Evolutionary conservation across 2,797 vertebrate species (phyloP), one percentile per base, ranked within the genome.

Genomic region (Ambastaia sidthimunki): DNA sequence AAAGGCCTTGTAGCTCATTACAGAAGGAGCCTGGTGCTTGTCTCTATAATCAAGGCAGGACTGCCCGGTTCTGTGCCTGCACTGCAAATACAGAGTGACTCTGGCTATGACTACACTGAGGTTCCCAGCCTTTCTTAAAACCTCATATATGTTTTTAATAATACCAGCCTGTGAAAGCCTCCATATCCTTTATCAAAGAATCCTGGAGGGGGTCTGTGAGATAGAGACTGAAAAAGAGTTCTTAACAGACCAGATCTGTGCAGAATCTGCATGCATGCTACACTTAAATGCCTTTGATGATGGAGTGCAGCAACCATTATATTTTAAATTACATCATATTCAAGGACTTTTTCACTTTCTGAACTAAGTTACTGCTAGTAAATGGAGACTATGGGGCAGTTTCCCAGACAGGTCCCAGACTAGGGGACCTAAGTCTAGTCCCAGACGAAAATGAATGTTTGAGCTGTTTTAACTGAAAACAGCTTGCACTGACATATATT

Each of bases 21-120:
- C 73, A 79, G 71, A 65, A 62, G 75, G 69, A 52, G 74, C 80
- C 82, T 81, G 78, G 80, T 78, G 79, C 82, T 76, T 54, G 74
- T 83, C 84, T 83, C 50, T 79, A 76, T 87, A 83, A 85, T 87
- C 80, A 82, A 54, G 55, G 47, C 37, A 31, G 71, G 57, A 34
- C 47, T 54, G 31, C 47, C 55, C 21, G 7, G 12, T 63, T 54
- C 19, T 78, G 55, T 37, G 28, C 67, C 31, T 62, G 41, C 13
- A 52, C 41, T 68, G 37, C 71, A 31, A 31, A 23, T 54, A 37
- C 15, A 76, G 28, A 4, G 3, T 44, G 66, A 23, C 62, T 74
- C 37, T 59, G 50, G 25, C 68, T 71, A 44, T 13, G 63, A 41
- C 63, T 65, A 6, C 12, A 55, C 70, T 57, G 28, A 47, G 4